phyloP scores from a whole-genome alignment of 2,888 invertebrate species.

The Saturnia japonica region DNA sequence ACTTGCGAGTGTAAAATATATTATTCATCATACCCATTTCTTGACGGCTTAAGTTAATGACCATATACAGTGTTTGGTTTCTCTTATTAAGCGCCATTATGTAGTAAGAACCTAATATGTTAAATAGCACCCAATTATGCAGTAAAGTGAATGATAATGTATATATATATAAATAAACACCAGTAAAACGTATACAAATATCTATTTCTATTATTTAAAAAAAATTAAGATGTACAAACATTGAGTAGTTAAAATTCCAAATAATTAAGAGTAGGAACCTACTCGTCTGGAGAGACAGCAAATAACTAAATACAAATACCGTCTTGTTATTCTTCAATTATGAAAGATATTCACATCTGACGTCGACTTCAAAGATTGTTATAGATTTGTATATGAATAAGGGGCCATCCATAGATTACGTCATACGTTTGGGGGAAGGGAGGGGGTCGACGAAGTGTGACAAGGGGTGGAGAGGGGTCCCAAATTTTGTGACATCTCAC shows the following conservation, averaged over 20 bases:
- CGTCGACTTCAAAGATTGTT: neutral
- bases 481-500: too few relatives aligned
- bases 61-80: neutral
- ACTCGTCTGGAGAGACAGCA: neutral
- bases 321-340: neutral
- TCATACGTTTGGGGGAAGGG: too few relatives aligned
- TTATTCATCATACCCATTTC: neutral
- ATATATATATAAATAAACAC: neutral
- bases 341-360: neutral
- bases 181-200: too few relatives aligned
- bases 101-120: neutral
- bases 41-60: neutral
- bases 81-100: neutral
- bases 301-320: neutral
- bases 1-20: neutral
- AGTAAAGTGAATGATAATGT: neutral
- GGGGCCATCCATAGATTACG: too few relatives aligned
- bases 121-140: neutral
- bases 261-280: neutral
- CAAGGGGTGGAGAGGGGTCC: too few relatives aligned
- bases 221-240: neutral
- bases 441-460: too few relatives aligned
- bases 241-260: conserved; percentile 1
- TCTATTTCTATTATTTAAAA: neutral
- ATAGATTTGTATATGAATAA: neutral